Base-by-base conservation (phyloP, 2,797 vertebrate species). In the Clarias pachynema region DNA sequence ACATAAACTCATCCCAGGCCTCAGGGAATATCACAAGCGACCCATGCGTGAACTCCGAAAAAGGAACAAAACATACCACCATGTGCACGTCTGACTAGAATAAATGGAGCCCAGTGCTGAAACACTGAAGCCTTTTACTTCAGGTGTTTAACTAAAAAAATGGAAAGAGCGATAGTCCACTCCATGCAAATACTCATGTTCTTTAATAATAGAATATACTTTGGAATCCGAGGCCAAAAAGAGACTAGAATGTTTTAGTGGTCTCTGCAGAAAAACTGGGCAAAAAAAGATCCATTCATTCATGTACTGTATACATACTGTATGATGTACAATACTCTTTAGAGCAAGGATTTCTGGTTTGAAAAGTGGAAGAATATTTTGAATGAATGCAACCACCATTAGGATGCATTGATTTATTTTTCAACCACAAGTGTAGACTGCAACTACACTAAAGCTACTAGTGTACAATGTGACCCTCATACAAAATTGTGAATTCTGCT, bases 1-100 rank as follows among this genome's bases (percentile, higher is more conserved):
- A 87, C 83, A 84, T 74, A 81, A 34, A 87, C 73, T 83, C 22
- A 66, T 53, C 68, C 31, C 40, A 15, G 68, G 80, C 83, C 84
- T 81, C 40, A 79, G 53, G 57, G 3, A 79, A 79, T 84, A 75
- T 65, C 40, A 56, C 85, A 74, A 31, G 79, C 20, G 34, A 79
- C 68, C 75, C 4, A 6, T 75, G 5, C 14, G 57, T 56, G 18
- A 22, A 81, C 44, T 81, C 56, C 65, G 24, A 6, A 74, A 66
- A 70, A 75, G 31, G 2, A 44, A 34, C 37, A 69, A 53, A 66
- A 59, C 29, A 77, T 59, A 34, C 26, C 18, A 59, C 57, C 73
- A 77, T 57, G 73, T 56, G 53, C 53, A 59, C 56, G 53, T 9
- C 29, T 77, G 26, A 22, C 20, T 53, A 65, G 15, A 74, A 49